A percentile compares a stretch with the other conserved stretches of the same genome.
Conservation (phyloP, 2,797 vertebrate genomes). For the Gallinago stenura region DNA sequence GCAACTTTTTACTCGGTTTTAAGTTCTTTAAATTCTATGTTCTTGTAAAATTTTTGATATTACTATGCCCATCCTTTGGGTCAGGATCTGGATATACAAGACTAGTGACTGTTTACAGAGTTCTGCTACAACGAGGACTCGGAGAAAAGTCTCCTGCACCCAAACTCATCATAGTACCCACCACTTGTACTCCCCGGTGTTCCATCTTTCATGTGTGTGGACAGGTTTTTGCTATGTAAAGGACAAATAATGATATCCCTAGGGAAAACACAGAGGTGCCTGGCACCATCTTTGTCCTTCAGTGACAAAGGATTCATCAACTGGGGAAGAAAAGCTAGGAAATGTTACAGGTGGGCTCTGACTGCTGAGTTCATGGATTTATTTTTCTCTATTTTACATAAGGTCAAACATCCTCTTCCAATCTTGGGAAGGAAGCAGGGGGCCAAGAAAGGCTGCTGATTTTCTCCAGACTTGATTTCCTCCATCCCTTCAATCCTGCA, state of each 20-base stretch:
- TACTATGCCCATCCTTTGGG: not conserved
- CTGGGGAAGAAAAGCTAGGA: fast-evolving
- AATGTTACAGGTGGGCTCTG: not conserved
- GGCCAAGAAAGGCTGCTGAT: not conserved
- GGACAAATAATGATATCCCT: not conserved
- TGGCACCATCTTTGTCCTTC: not conserved
- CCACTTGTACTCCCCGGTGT: not conserved
- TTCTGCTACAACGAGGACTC: not conserved
- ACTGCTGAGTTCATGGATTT: not conserved
- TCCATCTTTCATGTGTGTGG: not conserved
- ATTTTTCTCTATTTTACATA: not conserved
- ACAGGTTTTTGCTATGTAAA: not conserved
- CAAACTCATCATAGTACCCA: not conserved
- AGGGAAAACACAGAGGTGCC: not conserved
- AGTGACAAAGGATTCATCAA: not conserved
- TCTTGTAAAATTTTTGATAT: not conserved
- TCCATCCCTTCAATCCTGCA: not conserved
- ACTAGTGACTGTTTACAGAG: not conserved
- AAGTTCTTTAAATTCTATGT: not conserved
- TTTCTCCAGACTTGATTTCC: not conserved
- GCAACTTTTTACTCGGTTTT: not conserved
- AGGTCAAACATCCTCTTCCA: not conserved
- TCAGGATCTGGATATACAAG: not conserved
- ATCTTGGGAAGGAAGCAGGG: not conserved
- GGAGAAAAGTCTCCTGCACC: not conserved